Evolutionary conservation across 2,797 vertebrate species (phyloP).

Genomic region (Allobates femoralis): DNA sequence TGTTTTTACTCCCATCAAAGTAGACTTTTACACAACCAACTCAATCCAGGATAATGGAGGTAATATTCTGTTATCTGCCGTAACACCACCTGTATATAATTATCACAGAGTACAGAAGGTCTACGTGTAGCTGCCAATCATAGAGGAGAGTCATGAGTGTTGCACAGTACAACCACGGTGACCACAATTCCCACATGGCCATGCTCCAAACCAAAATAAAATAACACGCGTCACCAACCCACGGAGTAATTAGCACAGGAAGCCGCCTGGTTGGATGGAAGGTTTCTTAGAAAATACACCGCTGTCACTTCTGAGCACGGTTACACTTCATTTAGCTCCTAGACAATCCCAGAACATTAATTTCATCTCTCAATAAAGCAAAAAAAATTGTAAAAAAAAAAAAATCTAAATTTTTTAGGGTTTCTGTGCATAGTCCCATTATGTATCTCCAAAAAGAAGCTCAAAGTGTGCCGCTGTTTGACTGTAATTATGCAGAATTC

Average conservation of each 20-base stretch:
- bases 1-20: background rate
- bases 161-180: background rate
- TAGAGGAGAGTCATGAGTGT: background rate
- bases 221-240: background rate
- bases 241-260: background rate
- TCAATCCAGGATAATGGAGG: background rate
- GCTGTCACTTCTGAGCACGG: background rate
- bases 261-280: background rate
- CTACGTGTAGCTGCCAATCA: background rate
- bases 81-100: background rate
- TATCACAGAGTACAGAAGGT: background rate
- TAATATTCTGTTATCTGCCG: background rate
- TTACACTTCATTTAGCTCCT: background rate
- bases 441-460: too few relatives aligned
- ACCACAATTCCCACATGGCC: constrained; percentile 12
- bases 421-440: background rate
- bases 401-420: background rate
- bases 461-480: too few relatives aligned
- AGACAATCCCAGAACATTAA: background rate
- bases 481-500: background rate
- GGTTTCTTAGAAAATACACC: background rate
- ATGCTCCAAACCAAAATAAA: background rate
- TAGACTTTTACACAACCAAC: background rate
- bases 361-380: background rate
- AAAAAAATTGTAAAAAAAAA: background rate